Conservation (phyloP, 2,797 vertebrate genomes). For the Fistularia tabacaria region DNA sequence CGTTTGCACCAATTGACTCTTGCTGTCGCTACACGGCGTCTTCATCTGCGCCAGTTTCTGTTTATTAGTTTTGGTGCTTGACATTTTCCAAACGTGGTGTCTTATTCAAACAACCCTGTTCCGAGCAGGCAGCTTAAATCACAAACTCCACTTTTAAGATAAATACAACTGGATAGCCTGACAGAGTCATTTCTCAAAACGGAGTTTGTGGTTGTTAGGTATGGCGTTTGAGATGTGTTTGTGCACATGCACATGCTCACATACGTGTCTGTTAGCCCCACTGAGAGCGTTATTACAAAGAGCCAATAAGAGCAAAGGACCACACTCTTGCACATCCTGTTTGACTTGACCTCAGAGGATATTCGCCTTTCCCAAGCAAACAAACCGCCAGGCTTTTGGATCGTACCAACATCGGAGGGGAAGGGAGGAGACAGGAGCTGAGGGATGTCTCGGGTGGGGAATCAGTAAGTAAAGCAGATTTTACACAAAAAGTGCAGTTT, state of each 20-base stretch:
- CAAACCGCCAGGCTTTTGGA: conserved; percentile 67
- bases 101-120: conserved; percentile 64
- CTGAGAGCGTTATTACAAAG: conserved; percentile 61
- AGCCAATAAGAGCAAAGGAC: conserved; percentile 64
- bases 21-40: conserved; percentile 32
- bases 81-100: conserved; percentile 60
- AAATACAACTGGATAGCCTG: conserved; percentile 56
- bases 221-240: conserved; percentile 37
- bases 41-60: conserved; percentile 54
- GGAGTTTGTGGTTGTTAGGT: conserved; percentile 40
- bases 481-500: conserved; percentile 22
- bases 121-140: conserved; percentile 57
- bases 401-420: conserved; percentile 70
- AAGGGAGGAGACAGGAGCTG: conserved; percentile 62
- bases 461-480: conserved; percentile 30
- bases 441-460: conserved; percentile 56
- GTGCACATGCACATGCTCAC: conserved; percentile 13
- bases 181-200: conserved; percentile 52
- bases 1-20: conserved; percentile 27
- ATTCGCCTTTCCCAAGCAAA: conserved; percentile 77
- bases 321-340: conserved; percentile 73
- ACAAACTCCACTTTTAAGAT: conserved; percentile 56
- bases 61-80: conserved; percentile 72
- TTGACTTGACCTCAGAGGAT: conserved; percentile 76
- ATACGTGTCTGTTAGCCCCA: conserved; percentile 42